Base-by-base conservation (phyloP, 1,140 invertebrate species). In the Drosophila lacertosa region DNA sequence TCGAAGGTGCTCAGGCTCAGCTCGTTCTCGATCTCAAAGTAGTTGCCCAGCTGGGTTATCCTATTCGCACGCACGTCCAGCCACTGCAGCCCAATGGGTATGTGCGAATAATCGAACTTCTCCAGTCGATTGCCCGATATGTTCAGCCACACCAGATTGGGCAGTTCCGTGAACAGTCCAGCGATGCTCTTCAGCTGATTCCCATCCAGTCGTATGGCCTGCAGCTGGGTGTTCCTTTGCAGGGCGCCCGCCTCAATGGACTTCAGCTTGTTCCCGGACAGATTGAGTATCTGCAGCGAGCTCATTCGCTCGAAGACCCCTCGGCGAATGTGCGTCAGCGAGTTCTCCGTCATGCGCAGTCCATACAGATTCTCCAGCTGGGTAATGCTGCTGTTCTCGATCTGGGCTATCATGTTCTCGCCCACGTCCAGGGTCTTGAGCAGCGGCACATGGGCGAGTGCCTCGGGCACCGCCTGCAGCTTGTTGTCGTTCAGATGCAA, bases 51-150 rank as follows among this genome's bases (percentile, higher is more conserved):
- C 91, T 97, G 96, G 70, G 94, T 94, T 37, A 98, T 97, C 91
- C 96, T 94, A 92, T 98, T 98, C 22, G 95, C 94, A 81, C 97
- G 96, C 80, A 98, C 95, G 92, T 98, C 97, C 63, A 98, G 92
- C 95, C 96, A 97, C 92, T 97, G 95, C 45, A 98, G 92, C 66
- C 95, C 95, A 62, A 95, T 95, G 48, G 97, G 97, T 92, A 98
- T 97, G 91, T 97, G 94, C 44, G 96, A 96, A 89, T 98, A 98
- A 83, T 98, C 97, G 90, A 98, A 97, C 93, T 95, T 95, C 92
- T 96, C 95, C 37, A 98, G 93, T 59, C 95, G 94, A 92, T 98
- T 98, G 83, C 97, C 96, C 57, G 97, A 98, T 69, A 98, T 96
- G 90, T 98, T 98, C 40, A 98, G 92, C 96, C 97, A 97, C 26